Evolutionary conservation across 1,140 invertebrate species (phyloP).

Genomic region (Nasonia longicornis): DNA sequence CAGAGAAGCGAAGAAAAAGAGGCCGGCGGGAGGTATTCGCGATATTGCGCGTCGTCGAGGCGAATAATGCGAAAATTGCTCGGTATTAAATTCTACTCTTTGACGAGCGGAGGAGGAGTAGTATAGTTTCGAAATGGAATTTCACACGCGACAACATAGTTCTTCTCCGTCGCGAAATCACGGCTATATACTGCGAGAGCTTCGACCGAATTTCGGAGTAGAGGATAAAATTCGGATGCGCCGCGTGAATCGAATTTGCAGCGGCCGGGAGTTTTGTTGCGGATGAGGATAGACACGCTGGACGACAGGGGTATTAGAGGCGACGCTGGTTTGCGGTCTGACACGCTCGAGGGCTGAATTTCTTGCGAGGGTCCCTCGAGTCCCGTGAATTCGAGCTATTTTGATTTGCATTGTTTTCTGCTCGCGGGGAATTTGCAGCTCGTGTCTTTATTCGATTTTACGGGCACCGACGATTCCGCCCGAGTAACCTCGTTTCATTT

Average conservation of each 20-base stretch:
- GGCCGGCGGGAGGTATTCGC: slow-evolving; percentile 13
- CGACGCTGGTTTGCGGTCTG: not conserved
- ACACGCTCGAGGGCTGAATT: not conserved
- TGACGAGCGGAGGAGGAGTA: not conserved
- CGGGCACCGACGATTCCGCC: too few relatives aligned
- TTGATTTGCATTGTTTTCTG: not conserved
- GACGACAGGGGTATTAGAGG: not conserved
- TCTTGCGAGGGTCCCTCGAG: not conserved
- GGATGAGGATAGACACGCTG: not conserved
- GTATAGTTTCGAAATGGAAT: slow-evolving; percentile 18
- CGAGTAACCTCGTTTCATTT: too few relatives aligned
- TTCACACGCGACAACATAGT: slow-evolving; percentile 25
- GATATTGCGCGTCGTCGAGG: slow-evolving; percentile 7
- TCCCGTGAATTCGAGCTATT: not conserved
- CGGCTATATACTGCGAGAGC: not conserved
- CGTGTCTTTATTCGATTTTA: too few relatives aligned
- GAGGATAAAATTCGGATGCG: not conserved
- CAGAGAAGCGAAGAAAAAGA: slow-evolving; percentile 1
- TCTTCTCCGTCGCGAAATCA: not conserved
- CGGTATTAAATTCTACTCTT: slow-evolving; percentile 39
- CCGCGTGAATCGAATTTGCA: not conserved
- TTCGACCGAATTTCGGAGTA: not conserved
- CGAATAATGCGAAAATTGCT: slow-evolving; percentile 35
- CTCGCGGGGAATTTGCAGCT: too few relatives aligned
- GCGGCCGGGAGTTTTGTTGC: not conserved